phyloP scores from a whole-genome alignment of 2,888 invertebrate genomes.

The Erpobdella octoculata region DNA sequence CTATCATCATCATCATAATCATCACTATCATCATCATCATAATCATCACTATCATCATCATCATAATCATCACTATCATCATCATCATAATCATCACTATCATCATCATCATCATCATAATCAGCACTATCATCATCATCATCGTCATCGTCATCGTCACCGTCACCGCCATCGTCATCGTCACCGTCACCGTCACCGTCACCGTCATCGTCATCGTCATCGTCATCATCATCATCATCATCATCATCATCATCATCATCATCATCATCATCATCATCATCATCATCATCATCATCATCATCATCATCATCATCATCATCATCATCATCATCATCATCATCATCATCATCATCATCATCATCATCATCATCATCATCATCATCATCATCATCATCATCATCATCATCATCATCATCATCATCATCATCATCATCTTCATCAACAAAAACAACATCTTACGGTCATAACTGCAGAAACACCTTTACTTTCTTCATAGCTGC shows the following conservation, averaged over 20 bases:
- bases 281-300: constrained; percentile 3
- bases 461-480: no score
- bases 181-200: no score
- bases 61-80: no score
- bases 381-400: constrained; percentile 21
- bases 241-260: no score
- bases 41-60: no score
- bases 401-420: constrained; percentile 25
- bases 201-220: not conserved
- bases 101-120: no score
- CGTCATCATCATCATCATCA: not conserved
- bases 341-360: constrained; percentile 23
- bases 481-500: no score
- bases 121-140: no score
- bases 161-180: constrained; percentile 12
- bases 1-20: no score
- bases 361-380: constrained; percentile 23
- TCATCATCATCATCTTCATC: constrained; percentile 24
- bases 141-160: no score
- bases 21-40: no score
- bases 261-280: not conserved
- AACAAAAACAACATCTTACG: constrained; percentile 8
- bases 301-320: constrained; percentile 8
- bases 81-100: no score
- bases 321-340: constrained; percentile 13